phyloP scores from a whole-genome alignment of 2,888 invertebrate species.

The Imbricaverruca yamaguchii region DNA sequence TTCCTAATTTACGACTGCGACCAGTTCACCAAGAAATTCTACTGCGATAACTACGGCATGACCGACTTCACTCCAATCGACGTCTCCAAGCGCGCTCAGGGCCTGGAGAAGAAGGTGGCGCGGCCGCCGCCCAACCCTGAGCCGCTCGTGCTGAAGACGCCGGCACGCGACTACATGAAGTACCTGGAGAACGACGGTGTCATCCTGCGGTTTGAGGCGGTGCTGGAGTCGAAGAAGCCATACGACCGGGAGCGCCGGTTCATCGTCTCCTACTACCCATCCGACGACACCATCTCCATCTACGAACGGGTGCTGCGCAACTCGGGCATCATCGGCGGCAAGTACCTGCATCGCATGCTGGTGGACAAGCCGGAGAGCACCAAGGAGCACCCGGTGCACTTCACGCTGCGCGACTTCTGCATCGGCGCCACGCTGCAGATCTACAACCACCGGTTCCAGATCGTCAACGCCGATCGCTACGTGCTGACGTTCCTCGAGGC shows the following conservation, averaged over 20 bases:
- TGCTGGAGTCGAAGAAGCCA: conserved; percentile 67
- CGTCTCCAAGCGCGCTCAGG: conserved; percentile 32
- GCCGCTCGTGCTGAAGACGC: conserved; percentile 61
- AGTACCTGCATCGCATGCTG: conserved; percentile 59
- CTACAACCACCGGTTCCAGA: conserved; percentile 65
- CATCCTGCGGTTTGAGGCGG: conserved; percentile 64
- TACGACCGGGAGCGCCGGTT: conserved; percentile 69
- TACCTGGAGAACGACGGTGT: conserved; percentile 54
- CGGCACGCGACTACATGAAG: conserved; percentile 65
- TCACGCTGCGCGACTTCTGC: conserved; percentile 67
- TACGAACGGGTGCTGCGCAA: conserved; percentile 63
- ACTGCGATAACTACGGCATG: conserved; percentile 46
- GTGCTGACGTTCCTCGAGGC: conserved; percentile 43
- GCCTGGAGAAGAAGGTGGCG: not conserved
- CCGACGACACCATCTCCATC: conserved; percentile 66
- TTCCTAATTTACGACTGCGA: conserved; percentile 75
- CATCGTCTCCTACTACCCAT: conserved; percentile 64
- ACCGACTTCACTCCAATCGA: conserved; percentile 43
- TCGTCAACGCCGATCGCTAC: conserved; percentile 66
- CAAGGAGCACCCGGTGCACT: conserved; percentile 63
- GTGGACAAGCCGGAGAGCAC: conserved; percentile 61
- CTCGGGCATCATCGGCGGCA: conserved; percentile 68
- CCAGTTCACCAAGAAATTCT: conserved; percentile 68
- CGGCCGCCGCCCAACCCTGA: conserved; percentile 49
- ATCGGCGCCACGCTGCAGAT: conserved; percentile 66